Percentiles rank a stretch among this genome's conserved stretches.
phyloP scores from a whole-genome alignment of 2,113 vertebrate species.

The Mirza zaza region DNA sequence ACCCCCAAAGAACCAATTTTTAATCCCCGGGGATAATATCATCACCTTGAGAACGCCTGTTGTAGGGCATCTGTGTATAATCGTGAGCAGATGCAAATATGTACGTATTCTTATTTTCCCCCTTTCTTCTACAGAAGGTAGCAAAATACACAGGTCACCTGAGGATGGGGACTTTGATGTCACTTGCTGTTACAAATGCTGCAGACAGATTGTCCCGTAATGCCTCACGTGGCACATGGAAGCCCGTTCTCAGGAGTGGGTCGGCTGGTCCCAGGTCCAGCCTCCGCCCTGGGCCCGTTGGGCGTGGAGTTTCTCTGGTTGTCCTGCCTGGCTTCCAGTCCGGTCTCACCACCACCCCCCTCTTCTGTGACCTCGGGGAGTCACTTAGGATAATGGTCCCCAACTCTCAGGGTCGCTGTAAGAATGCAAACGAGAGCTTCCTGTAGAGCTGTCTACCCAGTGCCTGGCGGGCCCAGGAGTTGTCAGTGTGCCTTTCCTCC shows the following conservation, averaged over 20 bases:
- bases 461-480: not conserved
- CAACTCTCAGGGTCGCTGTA: not conserved
- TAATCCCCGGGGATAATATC: no score
- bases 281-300: not conserved
- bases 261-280: not conserved
- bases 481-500: fast-evolving
- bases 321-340: not conserved
- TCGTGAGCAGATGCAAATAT: not conserved
- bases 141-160: not conserved
- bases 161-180: fast-evolving
- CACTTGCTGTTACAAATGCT: not conserved
- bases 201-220: fast-evolving
- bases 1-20: no score
- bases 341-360: not conserved
- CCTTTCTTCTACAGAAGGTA: not conserved
- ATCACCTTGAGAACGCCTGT: fast-evolving
- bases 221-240: fast-evolving
- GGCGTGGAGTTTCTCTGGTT: not conserved
- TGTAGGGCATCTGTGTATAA: no score
- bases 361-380: not conserved
- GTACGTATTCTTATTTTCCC: not conserved
- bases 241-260: not conserved
- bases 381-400: not conserved
- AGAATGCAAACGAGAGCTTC: not conserved
- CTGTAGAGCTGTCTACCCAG: not conserved